Conservation (phyloP, 2,888 invertebrate species). For the Xanthorhoe designata region DNA sequence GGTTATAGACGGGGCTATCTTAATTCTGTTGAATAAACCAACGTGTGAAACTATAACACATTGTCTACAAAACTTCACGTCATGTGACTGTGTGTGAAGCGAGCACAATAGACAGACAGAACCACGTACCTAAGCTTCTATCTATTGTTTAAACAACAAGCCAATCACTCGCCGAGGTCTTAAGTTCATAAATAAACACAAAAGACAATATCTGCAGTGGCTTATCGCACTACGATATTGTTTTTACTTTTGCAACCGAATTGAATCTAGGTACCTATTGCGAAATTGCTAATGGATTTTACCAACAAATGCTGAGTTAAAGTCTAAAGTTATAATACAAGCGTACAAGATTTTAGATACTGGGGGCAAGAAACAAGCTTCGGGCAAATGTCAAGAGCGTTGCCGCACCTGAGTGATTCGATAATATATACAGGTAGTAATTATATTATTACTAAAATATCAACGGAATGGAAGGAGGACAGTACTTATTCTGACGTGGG, state of each 20-base stretch:
- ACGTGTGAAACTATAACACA: constrained; percentile 33
- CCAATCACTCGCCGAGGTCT: constrained; percentile 32
- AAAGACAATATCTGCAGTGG: constrained; percentile 24
- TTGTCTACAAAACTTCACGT: constrained; percentile 26
- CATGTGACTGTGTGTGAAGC: constrained; percentile 48
- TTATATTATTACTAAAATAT: constrained; percentile 29
- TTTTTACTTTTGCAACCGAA: neutral
- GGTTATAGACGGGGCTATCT: constrained; percentile 33
- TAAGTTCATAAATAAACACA: constrained; percentile 29
- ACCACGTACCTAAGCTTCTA: constrained; percentile 28
- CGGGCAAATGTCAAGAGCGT: constrained; percentile 60
- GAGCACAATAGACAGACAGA: constrained; percentile 47
- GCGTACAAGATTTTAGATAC: constrained; percentile 48
- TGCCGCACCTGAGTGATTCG: constrained; percentile 47
- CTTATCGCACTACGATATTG: neutral
- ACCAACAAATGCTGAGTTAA: constrained; percentile 33
- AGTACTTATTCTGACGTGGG: neutral
- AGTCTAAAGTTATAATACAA: constrained; percentile 34
- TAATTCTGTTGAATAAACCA: constrained; percentile 17
- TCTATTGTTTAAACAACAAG: constrained; percentile 41
- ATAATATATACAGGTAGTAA: constrained; percentile 42
- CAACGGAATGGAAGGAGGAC: constrained; percentile 14
- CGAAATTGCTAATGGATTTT: constrained; percentile 43
- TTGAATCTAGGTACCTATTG: constrained; percentile 45
- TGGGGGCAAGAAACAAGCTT: constrained; percentile 41